phyloP scores from a whole-genome alignment of 2,113 vertebrate genomes.

The Percina caprodes region DNA sequence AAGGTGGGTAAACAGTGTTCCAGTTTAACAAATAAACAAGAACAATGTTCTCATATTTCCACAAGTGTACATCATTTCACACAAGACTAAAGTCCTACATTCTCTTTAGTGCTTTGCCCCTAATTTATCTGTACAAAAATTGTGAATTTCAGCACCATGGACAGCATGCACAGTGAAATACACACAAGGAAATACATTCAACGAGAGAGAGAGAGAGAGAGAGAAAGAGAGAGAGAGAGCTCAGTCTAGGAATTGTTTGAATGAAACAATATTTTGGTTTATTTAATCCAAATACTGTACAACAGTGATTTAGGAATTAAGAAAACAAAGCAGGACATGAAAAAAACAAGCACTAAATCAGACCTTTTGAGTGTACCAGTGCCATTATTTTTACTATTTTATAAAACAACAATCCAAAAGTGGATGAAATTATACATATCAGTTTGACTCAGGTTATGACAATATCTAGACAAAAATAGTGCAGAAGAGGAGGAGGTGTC shows the following conservation, averaged over 20 bases:
- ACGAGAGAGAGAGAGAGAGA: too few relatives aligned
- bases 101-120: not conserved
- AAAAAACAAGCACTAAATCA: not conserved
- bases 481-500: not conserved
- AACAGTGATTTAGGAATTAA: not conserved
- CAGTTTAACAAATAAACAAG: not conserved
- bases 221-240: not conserved
- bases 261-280: not conserved
- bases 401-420: not conserved
- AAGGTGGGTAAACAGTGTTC: conserved; percentile 36
- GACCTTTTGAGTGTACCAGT: not conserved
- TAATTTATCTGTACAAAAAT: not conserved
- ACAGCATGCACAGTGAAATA: conserved; percentile 17
- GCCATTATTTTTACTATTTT: not conserved
- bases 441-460: not conserved
- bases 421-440: not conserved
- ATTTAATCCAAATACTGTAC: not conserved
- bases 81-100: not conserved
- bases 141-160: conserved; percentile 68
- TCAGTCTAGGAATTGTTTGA: not conserved
- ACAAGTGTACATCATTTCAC: not conserved
- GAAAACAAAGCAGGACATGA: not conserved
- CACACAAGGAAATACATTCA: not conserved
- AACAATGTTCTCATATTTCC: not conserved
- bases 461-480: not conserved